Base-by-base conservation (phyloP, 2,113 vertebrate genomes). In the Haliaeetus leucogaster region DNA sequence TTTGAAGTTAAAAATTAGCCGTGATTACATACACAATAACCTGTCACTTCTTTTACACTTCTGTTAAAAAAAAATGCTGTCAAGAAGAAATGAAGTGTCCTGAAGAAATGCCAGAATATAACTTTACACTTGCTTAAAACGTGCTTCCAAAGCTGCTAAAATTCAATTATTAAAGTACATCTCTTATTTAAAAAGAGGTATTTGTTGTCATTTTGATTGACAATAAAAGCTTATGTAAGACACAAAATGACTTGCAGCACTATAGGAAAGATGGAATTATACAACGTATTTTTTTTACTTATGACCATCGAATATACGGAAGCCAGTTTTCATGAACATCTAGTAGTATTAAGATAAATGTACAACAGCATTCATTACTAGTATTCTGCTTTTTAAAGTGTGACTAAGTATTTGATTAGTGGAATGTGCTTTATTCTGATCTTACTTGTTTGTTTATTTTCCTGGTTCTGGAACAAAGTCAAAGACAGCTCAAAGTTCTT, bases 1-100 rank as follows among this genome's bases (percentile, higher is more conserved):
- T 98, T 98, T 98, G 97, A 98, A 98, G 98, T 98, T 95, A 93
- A 96, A 98, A 98, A 98, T 98, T 98, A 98, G 96, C 96, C 93
- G 92, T 98, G 96, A 96, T 97, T 98, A 98, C 94, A 96, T 98
- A 98, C 97, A 98, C 98, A 98, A 97, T 98, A 98, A 97, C 96
- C 98, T 98, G 98, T 98, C 98, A 98, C 97, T 98, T 97, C 96
- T 98, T 98, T 98, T 98, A 96, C 48, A 77, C 95, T 97, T 98
- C 94, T 96, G 95, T 97, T 97, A 98, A 98, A 97, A 97, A 97
- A 97, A 98, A 97, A 97, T 59, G 65, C 97, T 98, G 95, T 97
- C 96, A 97, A 92, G 72, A 97, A 92, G 94, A 96, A 97, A 96
- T 86, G 90, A 96, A 97, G 83, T 89, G 77, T 96, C 93, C 90